These are phyloP conservation scores for Drosophila subquinaria DNA, from an alignment of 2,888 invertebrate species.

Conservation along the genomic window DNA sequence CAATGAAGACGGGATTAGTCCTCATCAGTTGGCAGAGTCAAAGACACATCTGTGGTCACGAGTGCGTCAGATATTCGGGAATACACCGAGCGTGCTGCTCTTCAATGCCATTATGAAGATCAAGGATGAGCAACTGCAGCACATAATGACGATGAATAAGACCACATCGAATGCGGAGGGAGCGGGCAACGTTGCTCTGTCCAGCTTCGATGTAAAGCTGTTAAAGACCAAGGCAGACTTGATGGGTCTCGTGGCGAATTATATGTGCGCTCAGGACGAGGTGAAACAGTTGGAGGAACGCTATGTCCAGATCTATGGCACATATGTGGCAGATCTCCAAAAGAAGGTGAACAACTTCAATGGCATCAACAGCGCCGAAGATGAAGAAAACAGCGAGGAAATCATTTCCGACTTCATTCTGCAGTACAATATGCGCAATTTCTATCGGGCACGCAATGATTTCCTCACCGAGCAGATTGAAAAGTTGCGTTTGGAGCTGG, in stretches of 20 bases:
- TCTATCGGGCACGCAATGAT: slow-evolving; percentile 78
- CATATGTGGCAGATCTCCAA: slow-evolving; percentile 79
- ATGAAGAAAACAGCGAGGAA: slow-evolving; percentile 69
- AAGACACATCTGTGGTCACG: slow-evolving; percentile 81
- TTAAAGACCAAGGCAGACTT: slow-evolving; percentile 79
- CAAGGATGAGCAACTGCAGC: slow-evolving; percentile 83
- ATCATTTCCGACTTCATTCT: slow-evolving; percentile 83
- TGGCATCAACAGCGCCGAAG: slow-evolving; percentile 63
- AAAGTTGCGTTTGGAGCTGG: slow-evolving; percentile 70
- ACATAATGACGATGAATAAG: slow-evolving; percentile 79
- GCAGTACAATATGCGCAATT: slow-evolving; percentile 80
- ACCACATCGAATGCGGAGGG: slow-evolving; percentile 19
- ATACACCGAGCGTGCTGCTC: slow-evolving; percentile 81
- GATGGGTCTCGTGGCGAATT: slow-evolving; percentile 79
- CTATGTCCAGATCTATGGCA: slow-evolving; percentile 71
- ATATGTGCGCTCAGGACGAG: slow-evolving; percentile 71
- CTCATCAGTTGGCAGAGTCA: slow-evolving; percentile 60
- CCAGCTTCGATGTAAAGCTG: slow-evolving; percentile 76
- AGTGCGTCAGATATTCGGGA: slow-evolving; percentile 77
- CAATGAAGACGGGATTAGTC: slow-evolving; percentile 56
- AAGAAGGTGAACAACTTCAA: slow-evolving; percentile 79
- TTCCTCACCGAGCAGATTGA: slow-evolving; percentile 81
- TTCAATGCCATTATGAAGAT: slow-evolving; percentile 81
- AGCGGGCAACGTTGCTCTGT: not conserved
- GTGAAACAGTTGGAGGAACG: slow-evolving; percentile 67